A percentile compares a stretch with the other conserved stretches of the same genome.
Evolutionary conservation across 2,888 invertebrate species (phyloP).

Genomic region (Cryptophagus acutangulus): DNA sequence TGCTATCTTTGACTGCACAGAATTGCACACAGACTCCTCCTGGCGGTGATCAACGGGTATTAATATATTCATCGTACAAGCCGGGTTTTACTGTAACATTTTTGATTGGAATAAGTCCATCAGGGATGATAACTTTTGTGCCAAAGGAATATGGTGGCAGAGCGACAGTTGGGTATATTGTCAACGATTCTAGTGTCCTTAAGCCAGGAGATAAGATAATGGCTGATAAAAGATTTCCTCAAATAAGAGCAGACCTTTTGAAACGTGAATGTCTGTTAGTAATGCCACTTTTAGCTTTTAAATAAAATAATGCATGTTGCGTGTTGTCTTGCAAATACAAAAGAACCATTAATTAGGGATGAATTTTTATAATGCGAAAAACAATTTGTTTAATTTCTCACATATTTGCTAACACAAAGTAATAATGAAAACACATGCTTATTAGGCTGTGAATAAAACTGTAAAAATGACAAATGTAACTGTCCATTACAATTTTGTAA

Average conservation of each 20-base stretch:
- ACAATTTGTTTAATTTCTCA: no score
- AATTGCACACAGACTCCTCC: constrained; percentile 6
- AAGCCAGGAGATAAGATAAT: constrained; percentile 21
- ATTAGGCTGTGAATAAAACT: no score
- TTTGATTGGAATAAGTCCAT: constrained; percentile 14
- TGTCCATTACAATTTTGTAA: no score
- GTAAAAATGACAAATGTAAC: no score
- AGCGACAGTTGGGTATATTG: constrained; percentile 28
- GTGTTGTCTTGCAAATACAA: not conserved
- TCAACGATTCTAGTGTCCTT: constrained; percentile 27
- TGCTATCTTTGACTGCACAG: constrained; percentile 14
- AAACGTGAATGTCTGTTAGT: not conserved
- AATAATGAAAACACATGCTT: no score
- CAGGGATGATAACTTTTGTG: constrained; percentile 24
- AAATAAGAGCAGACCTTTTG: constrained; percentile 11
- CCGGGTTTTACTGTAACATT: constrained; percentile 4
- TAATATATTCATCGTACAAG: constrained; percentile 6
- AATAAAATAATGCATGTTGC: constrained; percentile 1
- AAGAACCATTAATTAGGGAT: not conserved
- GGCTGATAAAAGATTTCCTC: constrained; percentile 23
- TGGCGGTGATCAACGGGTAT: not conserved
- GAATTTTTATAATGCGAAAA: no score
- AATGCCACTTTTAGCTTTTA: not conserved
- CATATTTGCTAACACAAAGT: no score
- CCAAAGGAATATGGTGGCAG: constrained; percentile 21